Evolutionary conservation across 2,888 invertebrate species (phyloP).

Genomic region (Resseliella maxima): DNA sequence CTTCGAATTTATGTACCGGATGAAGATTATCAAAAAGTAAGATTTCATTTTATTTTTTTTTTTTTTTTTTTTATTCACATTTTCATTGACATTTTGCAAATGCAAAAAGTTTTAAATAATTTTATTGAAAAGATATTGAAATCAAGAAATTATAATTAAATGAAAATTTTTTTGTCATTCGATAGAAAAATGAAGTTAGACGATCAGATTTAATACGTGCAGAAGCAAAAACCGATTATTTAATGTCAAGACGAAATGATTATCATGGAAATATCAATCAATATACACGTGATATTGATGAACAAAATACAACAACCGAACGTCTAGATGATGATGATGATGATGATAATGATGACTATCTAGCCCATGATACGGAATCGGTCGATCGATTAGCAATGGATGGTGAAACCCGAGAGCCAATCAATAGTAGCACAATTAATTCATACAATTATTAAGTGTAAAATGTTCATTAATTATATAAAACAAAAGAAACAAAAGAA

Average conservation of each 20-base stretch:
- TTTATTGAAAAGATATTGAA: no score
- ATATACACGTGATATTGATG: not conserved
- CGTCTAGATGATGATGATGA: no score
- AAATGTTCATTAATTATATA: no score
- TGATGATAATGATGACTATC: constrained; percentile 15
- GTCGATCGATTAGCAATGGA: constrained; percentile 37
- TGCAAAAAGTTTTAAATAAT: no score
- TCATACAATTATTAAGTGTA: not conserved
- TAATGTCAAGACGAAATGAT: not conserved
- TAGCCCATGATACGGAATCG: constrained; percentile 6
- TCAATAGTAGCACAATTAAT: constrained; percentile 29
- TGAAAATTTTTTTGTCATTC: not conserved
- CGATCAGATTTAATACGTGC: not conserved
- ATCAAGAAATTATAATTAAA: not conserved
- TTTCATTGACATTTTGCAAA: no score
- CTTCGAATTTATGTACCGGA: constrained; percentile 67
- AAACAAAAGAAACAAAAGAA: no score
- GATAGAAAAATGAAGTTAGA: constrained; percentile 31
- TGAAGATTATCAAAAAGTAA: constrained; percentile 62
- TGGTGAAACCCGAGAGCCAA: constrained; percentile 33
- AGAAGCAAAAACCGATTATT: not conserved
- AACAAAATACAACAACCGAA: not conserved
- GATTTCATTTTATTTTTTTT: not conserved
- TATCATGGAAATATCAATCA: not conserved
- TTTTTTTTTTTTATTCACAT: not conserved